Percentiles rank a stretch among this genome's conserved stretches.
Evolutionary conservation across 2,797 vertebrate genomes (phyloP).

Genomic region (Chelon auratus): DNA sequence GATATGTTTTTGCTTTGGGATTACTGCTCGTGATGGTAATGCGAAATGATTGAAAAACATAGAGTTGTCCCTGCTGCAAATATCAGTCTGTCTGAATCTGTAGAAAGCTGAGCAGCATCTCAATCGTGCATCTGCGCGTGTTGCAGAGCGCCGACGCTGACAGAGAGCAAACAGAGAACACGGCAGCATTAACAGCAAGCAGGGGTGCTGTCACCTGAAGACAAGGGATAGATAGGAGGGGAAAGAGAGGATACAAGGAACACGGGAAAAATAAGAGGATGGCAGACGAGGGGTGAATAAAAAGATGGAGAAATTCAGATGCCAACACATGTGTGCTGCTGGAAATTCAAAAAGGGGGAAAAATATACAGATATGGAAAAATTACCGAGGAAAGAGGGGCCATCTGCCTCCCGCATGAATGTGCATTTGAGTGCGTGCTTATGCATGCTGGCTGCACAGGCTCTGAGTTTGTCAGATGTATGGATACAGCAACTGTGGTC

Average conservation of each 20-base stretch:
- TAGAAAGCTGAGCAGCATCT: conserved; percentile 20
- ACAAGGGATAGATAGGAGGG: conserved; percentile 44
- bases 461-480: conserved; percentile 56
- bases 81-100: conserved; percentile 32
- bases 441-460: conserved; percentile 56
- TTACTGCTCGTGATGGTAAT: neutral
- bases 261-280: conserved; percentile 7
- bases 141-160: conserved; percentile 27
- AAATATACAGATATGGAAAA: conserved; percentile 32
- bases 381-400: conserved; percentile 36
- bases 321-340: neutral
- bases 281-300: conserved; percentile 13
- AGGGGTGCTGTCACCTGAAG: conserved; percentile 61
- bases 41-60: conserved; percentile 19
- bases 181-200: conserved; percentile 52
- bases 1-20: neutral
- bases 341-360: neutral
- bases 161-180: conserved; percentile 67
- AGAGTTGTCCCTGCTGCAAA: conserved; percentile 18
- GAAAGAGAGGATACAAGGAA: conserved; percentile 3
- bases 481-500: conserved; percentile 63
- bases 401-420: conserved; percentile 67
- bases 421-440: conserved; percentile 16
- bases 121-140: conserved; percentile 2
- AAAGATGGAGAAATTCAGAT: conserved; percentile 5